These are phyloP conservation scores for Fringilla coelebs DNA, from an alignment of 2,797 vertebrate genomes.

Conservation along the genomic window DNA sequence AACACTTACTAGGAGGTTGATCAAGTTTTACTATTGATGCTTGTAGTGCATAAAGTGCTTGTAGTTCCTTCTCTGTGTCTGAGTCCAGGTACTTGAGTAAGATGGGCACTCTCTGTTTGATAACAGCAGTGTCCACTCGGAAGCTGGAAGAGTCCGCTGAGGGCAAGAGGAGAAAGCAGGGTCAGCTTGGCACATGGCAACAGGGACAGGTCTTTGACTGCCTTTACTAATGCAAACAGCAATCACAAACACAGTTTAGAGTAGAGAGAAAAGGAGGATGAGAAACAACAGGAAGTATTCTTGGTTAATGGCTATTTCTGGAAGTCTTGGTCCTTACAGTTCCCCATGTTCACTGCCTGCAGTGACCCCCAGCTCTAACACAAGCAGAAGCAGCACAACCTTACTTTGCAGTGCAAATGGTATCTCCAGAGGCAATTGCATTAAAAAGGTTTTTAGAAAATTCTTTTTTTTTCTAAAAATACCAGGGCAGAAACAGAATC, in stretches of 20 bases:
- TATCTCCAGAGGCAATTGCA: not conserved
- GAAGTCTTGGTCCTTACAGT: not conserved
- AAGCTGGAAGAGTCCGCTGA: constrained; percentile 89
- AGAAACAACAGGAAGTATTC: not conserved
- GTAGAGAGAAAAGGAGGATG: not conserved
- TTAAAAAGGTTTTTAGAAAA: not conserved
- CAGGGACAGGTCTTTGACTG: not conserved
- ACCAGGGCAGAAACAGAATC: not conserved
- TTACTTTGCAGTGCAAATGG: not conserved
- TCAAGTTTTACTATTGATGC: constrained; percentile 95
- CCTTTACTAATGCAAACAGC: not conserved
- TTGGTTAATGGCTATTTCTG: not conserved
- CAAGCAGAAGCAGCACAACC: accelerated
- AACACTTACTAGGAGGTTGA: constrained; percentile 95
- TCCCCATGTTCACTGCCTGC: not conserved
- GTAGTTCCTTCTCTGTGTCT: constrained; percentile 97
- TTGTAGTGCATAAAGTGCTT: constrained; percentile 99
- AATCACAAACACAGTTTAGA: not conserved
- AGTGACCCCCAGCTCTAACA: not conserved
- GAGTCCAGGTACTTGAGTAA: constrained; percentile 99
- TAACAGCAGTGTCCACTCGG: constrained; percentile 91
- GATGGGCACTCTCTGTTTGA: constrained; percentile 95
- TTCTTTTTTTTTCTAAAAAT: not conserved
- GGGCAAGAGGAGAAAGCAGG: not conserved
- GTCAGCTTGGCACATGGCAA: not conserved